Evolutionary conservation across 2,888 invertebrate species (phyloP).

Genomic region (Drosophila ustulata): DNA sequence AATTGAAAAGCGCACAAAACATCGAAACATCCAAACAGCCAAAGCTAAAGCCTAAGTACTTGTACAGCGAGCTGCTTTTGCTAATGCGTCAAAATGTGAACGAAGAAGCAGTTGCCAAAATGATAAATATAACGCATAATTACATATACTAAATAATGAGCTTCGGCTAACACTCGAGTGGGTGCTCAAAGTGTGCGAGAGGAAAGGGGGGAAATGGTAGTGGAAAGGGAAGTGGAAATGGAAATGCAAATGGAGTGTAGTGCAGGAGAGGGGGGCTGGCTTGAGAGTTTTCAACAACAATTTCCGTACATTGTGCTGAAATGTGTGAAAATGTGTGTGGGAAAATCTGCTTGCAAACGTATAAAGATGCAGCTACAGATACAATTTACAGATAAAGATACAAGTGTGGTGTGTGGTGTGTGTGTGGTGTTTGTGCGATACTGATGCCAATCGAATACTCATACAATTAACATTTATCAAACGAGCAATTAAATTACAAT

Average conservation of each 20-base stretch:
- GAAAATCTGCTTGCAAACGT: conserved; percentile 22
- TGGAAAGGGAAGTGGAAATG: neutral
- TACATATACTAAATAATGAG: conserved; percentile 49
- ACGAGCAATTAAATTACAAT: conserved; percentile 73
- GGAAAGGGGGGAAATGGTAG: neutral
- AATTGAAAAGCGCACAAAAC: conserved; percentile 17
- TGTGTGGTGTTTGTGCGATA: conserved; percentile 42
- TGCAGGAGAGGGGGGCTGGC: conserved; percentile 28
- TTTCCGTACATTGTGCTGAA: conserved; percentile 66
- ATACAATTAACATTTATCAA: conserved; percentile 53
- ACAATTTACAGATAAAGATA: conserved; percentile 33
- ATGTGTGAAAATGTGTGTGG: conserved; percentile 51
- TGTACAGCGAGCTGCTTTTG: conserved; percentile 24
- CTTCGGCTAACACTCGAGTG: neutral
- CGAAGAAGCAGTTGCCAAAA: conserved; percentile 51
- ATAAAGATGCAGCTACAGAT: conserved; percentile 31
- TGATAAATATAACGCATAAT: conserved; percentile 67
- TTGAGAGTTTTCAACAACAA: conserved; percentile 57
- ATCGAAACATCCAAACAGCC: neutral
- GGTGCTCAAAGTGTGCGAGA: conserved; percentile 20
- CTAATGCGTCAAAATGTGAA: conserved; percentile 49
- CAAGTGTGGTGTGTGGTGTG: conserved; percentile 31
- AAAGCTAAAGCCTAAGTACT: neutral
- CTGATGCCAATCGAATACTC: conserved; percentile 27
- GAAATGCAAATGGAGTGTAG: neutral